A percentile compares a stretch with the other conserved stretches of the same genome.
phyloP scores from a whole-genome alignment of 2,797 vertebrate species.

The Lepilemur septentrionalis region DNA sequence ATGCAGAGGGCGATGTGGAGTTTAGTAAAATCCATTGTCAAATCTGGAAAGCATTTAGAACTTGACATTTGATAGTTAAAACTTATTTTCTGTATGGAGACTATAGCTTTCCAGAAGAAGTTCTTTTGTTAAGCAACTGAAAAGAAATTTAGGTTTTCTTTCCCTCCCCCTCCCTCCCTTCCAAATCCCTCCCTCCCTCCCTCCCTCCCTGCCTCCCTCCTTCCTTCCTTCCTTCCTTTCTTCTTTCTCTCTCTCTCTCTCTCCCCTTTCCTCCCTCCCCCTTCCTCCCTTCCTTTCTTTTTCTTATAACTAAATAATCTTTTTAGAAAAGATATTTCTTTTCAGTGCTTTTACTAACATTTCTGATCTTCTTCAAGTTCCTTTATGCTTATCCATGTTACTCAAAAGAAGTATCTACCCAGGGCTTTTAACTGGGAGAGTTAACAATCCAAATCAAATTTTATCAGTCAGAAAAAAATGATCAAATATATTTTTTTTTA shows the following conservation, averaged over 20 bases:
- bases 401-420: neutral
- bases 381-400: rapidly evolving
- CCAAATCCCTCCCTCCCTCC: rapidly evolving
- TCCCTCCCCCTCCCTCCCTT: neutral
- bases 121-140: neutral
- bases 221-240: neutral
- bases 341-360: neutral
- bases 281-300: neutral
- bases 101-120: neutral
- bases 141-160: neutral
- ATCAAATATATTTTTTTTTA: too few species aligned
- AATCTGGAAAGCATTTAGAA: neutral
- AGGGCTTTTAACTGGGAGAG: neutral
- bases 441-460: neutral
- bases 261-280: neutral
- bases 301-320: neutral
- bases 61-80: slow-evolving; percentile 15
- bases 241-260: neutral
- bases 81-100: neutral
- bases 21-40: neutral
- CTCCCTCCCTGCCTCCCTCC: rapidly evolving
- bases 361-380: neutral
- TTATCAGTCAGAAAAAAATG: neutral
- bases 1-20: rapidly evolving
- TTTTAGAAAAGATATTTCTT: neutral